Evolutionary conservation across 2,797 vertebrate genomes (phyloP), one percentile per base, ranked within the genome.

Genomic region (Myotis planiceps): DNA sequence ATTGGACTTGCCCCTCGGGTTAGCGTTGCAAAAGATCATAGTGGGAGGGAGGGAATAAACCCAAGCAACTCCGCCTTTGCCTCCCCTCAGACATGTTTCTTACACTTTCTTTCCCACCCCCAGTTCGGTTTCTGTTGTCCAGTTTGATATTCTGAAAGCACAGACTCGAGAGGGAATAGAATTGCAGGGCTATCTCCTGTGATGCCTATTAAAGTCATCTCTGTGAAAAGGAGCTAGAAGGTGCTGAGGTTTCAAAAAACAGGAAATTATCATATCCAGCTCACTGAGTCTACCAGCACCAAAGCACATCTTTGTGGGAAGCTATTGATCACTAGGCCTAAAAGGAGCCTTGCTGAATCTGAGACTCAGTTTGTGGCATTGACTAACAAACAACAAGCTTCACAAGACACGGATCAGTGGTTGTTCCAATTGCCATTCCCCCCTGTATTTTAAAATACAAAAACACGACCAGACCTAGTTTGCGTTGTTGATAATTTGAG

Each of bases 131-230:
- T 96, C 39, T 80, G 29, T 42, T 94, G 18, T 75, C 79, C 0
- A 0, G 5, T 95, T 95, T 94, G 82, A 63, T 94, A 94, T 88
- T 94, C 51, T 69, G 79, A 88, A 82, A 94, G 47, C 63, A 90
- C 42, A 92, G 27, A 92, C 85, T 71, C 66, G 42, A 78, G 29
- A 66, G 49, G 58, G 34, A 92, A 65, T 39, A 85, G 27, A 89
- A 71, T n/a, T 45, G 69, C 23, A 49, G 39, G 23, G 19, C 18
- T 93, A 7, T 16, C 6, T 88, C 76, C 92, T 71, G 83, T 80
- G 66, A 90, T 93, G 80, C 58, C 86, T 91, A 87, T 89, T 95
- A 87, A 93, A 95, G 58, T 90, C 25, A 72, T 32, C 27, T 85
- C 85, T 95, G 15, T 55, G 21, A 69, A 75, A 94, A 76, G 34